phyloP scores from a whole-genome alignment of 2,113 vertebrate genomes.

The Leiothrix lutea region DNA sequence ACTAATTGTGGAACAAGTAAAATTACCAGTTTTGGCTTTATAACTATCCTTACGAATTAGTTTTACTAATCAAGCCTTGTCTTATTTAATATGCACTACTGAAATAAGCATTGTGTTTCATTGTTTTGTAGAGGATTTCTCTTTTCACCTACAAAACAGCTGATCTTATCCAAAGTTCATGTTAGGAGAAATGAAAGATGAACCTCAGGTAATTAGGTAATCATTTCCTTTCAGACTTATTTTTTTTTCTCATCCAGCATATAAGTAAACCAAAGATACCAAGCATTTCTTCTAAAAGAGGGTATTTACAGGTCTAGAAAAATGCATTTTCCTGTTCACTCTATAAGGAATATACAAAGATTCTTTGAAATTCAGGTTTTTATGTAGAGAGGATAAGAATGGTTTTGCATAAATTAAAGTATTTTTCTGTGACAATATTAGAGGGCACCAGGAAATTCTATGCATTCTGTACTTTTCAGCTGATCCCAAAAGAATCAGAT shows the following conservation, averaged over 20 bases:
- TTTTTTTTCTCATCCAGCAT: not conserved
- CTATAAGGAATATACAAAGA: not conserved
- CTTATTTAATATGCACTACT: slow-evolving; percentile 23
- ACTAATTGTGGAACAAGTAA: not conserved
- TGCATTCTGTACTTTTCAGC: not conserved
- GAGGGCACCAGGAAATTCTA: not conserved
- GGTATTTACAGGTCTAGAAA: not conserved
- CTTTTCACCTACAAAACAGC: not conserved
- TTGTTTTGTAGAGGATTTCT: not conserved
- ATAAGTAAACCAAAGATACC: slow-evolving; percentile 49
- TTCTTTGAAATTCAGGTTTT: not conserved
- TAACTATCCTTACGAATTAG: not conserved
- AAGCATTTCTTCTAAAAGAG: not conserved
- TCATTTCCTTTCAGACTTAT: not conserved
- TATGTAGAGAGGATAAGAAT: not conserved
- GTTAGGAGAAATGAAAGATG: not conserved
- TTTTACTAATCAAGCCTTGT: slow-evolving; percentile 1
- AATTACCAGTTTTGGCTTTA: not conserved
- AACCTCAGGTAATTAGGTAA: slow-evolving; percentile 11
- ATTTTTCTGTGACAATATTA: slow-evolving; percentile 16
- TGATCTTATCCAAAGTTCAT: slow-evolving; percentile 18
- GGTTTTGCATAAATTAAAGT: not conserved
- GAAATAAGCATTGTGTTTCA: slow-evolving; percentile 3
- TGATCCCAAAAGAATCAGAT: not conserved
- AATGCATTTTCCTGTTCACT: not conserved